Evolutionary conservation across 2,113 vertebrate genomes (phyloP), one percentile per base, ranked within the genome.

Genomic region (Callopanchax toddi): DNA sequence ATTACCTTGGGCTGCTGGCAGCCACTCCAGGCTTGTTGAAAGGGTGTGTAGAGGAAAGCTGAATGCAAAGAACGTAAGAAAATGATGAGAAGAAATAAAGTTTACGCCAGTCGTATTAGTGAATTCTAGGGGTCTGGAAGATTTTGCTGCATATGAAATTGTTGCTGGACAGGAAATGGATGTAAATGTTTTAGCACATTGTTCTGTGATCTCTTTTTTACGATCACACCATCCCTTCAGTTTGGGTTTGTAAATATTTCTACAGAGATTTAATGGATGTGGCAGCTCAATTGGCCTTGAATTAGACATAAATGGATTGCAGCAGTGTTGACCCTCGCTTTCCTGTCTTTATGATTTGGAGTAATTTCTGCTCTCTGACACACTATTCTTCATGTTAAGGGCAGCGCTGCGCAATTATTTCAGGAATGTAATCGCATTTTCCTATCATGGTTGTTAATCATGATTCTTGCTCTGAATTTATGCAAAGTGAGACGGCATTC

Each of bases 1-100:
- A 94, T 95, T 94, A 93, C 78, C 81, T 82, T 17, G 89, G 87
- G 90, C 88, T 51, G 68, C 82, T 87, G 90, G 84, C 87, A 85
- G 84, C 54, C 82, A 44, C 69, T 79, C 71, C 1, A 57, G 71
- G 78, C 69, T 68, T 79, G 48, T 69, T 55, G 26, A 64, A 44
- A 51, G 64, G 69, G 50, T 44, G 40, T 45, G 67, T 58, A 49
- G 56, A 62, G 25, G 53, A 67, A 37, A 46, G 51, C 43, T 63
- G 44, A 65, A 80, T 72, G 64, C 65, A 83, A 64, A 73, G 59
- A 82, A 72, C 76, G 60, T 68, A 68, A 53, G 77, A 48, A 68
- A 65, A 59, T 62, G 60, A 85, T 71, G 76, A 75, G 51, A 71
- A 57, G 67, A 57, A 63, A 75, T 50, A 37, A 37, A 12, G 37